Percentiles rank a stretch among this genome's conserved stretches.
Conservation (phyloP, 1,140 invertebrate species). For the Drosophila nebulosa region DNA sequence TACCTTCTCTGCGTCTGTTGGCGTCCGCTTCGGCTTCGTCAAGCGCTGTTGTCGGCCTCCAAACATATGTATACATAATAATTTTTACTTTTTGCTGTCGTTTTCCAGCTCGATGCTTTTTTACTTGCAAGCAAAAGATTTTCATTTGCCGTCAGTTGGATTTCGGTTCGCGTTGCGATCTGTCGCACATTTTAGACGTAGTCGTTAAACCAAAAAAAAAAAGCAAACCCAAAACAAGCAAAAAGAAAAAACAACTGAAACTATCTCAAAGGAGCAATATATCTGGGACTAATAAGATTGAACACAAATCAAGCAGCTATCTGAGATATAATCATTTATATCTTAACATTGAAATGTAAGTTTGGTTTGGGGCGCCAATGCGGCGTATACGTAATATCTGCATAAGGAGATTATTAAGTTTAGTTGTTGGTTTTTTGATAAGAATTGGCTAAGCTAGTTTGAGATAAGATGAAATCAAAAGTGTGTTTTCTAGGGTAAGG, state of each 20-base stretch:
- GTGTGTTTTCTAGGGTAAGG: too few relatives aligned
- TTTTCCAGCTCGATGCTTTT: constrained; percentile 76
- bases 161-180: constrained; percentile 80
- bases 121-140: constrained; percentile 79
- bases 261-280: not conserved
- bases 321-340: too few relatives aligned
- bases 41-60: constrained; percentile 58
- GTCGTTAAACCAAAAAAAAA: constrained; percentile 1
- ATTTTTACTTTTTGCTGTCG: constrained; percentile 61
- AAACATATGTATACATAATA: constrained; percentile 75
- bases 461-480: not conserved
- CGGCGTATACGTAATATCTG: constrained; percentile 16
- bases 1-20: constrained; percentile 33
- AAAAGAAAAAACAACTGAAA: constrained; percentile 5
- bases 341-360: not conserved
- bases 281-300: not conserved
- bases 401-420: not conserved
- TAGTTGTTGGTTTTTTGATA: not conserved
- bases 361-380: not conserved
- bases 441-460: not conserved
- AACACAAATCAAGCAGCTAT: constrained; percentile 6
- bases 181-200: constrained; percentile 62
- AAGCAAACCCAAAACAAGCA: constrained; percentile 10
- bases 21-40: constrained; percentile 24
- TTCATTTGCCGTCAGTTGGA: constrained; percentile 80